Conservation (phyloP, 2,113 vertebrate species). For the Bolborhynchus lineola region DNA sequence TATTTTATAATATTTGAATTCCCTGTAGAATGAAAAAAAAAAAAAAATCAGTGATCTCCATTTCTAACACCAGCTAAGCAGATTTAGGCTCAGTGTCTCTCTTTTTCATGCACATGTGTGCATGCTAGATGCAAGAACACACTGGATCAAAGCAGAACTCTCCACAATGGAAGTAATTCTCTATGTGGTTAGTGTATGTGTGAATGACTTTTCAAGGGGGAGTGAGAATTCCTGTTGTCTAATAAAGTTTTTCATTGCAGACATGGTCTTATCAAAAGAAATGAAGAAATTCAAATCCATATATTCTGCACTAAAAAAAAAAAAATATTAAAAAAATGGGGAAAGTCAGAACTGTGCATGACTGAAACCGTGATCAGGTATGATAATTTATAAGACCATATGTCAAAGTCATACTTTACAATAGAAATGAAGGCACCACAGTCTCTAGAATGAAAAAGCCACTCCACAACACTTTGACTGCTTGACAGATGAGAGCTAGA, state of each 20-base stretch:
- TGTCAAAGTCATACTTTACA: background rate
- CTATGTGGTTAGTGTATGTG: accelerated
- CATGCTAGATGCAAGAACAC: background rate
- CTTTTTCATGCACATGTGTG: background rate
- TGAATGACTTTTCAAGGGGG: background rate
- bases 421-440: background rate
- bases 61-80: background rate
- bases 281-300: background rate
- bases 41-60: background rate
- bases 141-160: background rate
- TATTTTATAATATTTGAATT: background rate
- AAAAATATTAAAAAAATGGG: background rate
- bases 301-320: background rate
- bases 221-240: background rate
- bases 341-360: background rate
- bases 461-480: background rate
- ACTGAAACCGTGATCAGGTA: background rate
- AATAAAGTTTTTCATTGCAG: background rate
- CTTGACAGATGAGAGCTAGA: background rate
- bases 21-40: too few species aligned
- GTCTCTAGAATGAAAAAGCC: background rate
- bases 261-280: background rate
- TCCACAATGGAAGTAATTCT: background rate
- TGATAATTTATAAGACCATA: background rate
- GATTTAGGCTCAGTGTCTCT: background rate